phyloP scores from a whole-genome alignment of 2,797 vertebrate genomes.

The Gobio occitaniae region DNA sequence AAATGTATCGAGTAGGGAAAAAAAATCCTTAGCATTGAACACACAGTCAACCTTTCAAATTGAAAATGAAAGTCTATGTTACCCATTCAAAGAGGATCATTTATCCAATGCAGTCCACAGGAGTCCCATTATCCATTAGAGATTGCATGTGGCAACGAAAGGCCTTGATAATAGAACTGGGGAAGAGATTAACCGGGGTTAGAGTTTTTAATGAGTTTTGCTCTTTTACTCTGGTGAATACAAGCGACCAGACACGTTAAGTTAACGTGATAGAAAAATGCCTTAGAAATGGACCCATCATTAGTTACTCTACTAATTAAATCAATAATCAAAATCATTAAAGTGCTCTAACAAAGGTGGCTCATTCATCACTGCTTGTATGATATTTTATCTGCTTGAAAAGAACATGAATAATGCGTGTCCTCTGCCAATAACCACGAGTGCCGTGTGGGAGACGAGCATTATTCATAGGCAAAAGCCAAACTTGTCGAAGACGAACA shows the following conservation, averaged over 20 bases:
- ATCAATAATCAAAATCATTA: conserved; percentile 74
- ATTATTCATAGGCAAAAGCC: conserved; percentile 19
- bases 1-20: too few species aligned
- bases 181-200: conserved; percentile 59
- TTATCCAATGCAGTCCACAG: conserved; percentile 18
- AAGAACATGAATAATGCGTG: conserved; percentile 34
- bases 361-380: conserved; percentile 61
- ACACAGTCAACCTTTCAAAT: conserved; percentile 29
- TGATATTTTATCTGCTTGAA: conserved; percentile 40
- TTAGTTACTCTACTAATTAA: conserved; percentile 69
- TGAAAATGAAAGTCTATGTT: conserved; percentile 24
- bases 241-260: conserved; percentile 51
- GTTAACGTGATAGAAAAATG: conserved; percentile 39
- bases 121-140: conserved; percentile 15
- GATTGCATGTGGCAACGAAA: conserved; percentile 10
- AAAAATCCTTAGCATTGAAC: background rate
- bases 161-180: conserved; percentile 42
- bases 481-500: conserved; percentile 24
- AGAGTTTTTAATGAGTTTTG: conserved; percentile 61
- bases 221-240: conserved; percentile 55
- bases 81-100: conserved; percentile 27
- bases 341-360: conserved; percentile 71
- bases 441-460: background rate
- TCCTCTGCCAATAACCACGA: conserved; percentile 12
- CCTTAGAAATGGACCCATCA: conserved; percentile 62